Evolutionary conservation across 2,113 vertebrate genomes (phyloP).

Genomic region (Sminthopsis crassicaudata): DNA sequence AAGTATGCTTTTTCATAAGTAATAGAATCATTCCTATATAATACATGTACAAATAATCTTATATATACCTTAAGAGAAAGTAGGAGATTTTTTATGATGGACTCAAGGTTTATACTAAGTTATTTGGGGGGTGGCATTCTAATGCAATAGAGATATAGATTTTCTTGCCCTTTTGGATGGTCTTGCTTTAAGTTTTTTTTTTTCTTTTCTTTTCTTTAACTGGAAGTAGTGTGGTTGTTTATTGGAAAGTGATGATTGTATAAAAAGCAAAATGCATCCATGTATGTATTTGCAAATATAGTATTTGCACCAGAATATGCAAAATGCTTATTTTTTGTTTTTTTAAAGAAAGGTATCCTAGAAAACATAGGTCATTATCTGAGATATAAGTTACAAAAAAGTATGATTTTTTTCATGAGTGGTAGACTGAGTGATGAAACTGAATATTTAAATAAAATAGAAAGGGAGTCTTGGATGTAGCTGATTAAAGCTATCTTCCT

Average conservation of each 20-base stretch:
- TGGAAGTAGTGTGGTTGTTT: neutral
- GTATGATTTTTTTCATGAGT: conserved; percentile 15
- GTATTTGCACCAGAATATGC: no score
- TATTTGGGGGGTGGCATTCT: conserved; percentile 6
- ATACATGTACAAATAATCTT: no score
- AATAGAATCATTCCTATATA: neutral
- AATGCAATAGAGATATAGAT: neutral
- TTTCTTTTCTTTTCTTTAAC: neutral
- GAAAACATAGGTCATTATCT: conserved; percentile 42
- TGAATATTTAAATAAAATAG: neutral
- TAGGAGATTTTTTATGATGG: conserved; percentile 25
- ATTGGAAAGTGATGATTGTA: neutral
- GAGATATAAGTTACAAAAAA: conserved; percentile 3
- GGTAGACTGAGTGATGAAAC: neutral
- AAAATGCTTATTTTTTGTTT: neutral
- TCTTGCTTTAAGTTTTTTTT: neutral
- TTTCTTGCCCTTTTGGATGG: neutral
- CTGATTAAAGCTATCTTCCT: conserved; percentile 41
- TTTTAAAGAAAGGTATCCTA: neutral
- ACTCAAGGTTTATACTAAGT: conserved; percentile 4
- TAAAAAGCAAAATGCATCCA: neutral
- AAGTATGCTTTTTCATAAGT: conserved; percentile 24
- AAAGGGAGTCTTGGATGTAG: neutral
- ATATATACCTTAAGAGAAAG: conserved; percentile 5
- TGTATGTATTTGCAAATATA: no score